Conservation (phyloP, 1,140 invertebrate species). For the Gerris buenoi region DNA sequence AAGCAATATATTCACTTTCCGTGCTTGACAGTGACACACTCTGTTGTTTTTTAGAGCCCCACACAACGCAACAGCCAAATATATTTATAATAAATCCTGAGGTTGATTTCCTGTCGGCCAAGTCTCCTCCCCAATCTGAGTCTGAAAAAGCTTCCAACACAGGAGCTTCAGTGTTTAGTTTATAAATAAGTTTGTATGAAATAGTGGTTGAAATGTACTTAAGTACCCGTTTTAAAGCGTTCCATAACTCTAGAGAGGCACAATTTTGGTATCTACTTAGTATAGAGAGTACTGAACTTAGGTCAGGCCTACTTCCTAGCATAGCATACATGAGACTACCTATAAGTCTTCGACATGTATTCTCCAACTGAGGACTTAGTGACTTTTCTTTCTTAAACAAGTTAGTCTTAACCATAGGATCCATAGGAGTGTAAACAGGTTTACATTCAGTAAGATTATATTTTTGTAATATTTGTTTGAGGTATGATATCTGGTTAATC, state of each 20-base stretch:
- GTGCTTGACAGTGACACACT: background rate
- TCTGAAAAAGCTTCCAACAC: background rate
- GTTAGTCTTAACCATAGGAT: background rate
- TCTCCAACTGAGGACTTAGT: background rate
- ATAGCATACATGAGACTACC: background rate
- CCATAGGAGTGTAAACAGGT: background rate
- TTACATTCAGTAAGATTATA: too few species aligned
- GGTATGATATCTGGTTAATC: too few species aligned
- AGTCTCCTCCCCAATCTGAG: background rate
- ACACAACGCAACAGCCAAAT: background rate
- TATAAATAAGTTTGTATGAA: background rate
- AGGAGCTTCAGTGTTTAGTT: background rate
- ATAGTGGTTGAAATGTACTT: background rate
- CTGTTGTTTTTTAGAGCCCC: conserved; percentile 1
- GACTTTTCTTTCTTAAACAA: background rate
- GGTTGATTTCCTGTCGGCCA: background rate
- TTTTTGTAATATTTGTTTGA: too few species aligned
- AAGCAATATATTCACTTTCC: conserved; percentile 5
- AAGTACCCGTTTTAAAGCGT: background rate
- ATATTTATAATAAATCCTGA: background rate
- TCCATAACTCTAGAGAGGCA: background rate
- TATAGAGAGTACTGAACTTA: background rate
- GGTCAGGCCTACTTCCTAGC: background rate
- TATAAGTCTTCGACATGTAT: background rate
- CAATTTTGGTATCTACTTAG: background rate